A percentile compares a stretch with the other conserved stretches of the same genome.
phyloP scores from a whole-genome alignment of 2,797 vertebrate genomes.

The Epinephelus awoara region DNA sequence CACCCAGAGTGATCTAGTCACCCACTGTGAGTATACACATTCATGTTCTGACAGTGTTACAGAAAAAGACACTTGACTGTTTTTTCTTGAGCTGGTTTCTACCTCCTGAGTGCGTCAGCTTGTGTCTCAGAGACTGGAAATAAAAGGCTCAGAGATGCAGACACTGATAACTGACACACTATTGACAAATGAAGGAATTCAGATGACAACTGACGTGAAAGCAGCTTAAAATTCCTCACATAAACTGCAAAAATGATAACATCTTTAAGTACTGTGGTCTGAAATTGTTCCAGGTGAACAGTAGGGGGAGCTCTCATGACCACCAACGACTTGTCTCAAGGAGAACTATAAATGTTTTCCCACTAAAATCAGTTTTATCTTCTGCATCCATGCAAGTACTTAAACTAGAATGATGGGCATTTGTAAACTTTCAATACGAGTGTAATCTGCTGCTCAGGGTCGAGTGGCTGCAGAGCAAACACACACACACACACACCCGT shows the following conservation, averaged over 20 bases:
- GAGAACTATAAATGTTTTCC: background rate
- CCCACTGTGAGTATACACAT: background rate
- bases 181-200: background rate
- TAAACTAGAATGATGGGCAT: background rate
- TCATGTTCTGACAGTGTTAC: background rate
- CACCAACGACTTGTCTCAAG: background rate
- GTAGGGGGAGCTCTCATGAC: slow-evolving; percentile 17
- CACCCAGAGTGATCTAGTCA: background rate
- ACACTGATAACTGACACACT: background rate
- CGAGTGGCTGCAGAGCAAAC: slow-evolving; percentile 13
- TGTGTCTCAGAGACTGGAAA: background rate
- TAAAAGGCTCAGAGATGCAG: background rate
- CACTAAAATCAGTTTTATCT: slow-evolving; percentile 30
- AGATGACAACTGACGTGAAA: background rate
- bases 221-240: background rate
- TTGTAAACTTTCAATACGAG: slow-evolving; percentile 23
- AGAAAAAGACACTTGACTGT: background rate
- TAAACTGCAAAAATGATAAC: background rate
- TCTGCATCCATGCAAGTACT: slow-evolving; percentile 13
- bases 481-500: slow-evolving; percentile 25
- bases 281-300: background rate
- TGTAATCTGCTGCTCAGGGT: slow-evolving; percentile 45
- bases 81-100: background rate
- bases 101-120: background rate
- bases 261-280: background rate